Conservation (phyloP, 2,113 vertebrate genomes). For the Chloebia gouldiae region DNA sequence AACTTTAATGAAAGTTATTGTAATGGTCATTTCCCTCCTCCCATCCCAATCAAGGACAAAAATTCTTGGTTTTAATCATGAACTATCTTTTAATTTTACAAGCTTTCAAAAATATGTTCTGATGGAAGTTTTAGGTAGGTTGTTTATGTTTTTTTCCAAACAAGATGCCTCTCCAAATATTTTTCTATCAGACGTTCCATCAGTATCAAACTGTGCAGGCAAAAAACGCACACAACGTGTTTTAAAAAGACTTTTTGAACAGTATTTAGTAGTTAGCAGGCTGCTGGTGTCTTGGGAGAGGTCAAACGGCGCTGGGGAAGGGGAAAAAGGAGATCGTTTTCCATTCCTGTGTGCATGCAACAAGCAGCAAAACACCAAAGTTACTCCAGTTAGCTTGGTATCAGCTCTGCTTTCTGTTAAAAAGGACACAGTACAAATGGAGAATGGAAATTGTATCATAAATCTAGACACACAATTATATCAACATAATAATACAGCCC, state of each 20-base stretch:
- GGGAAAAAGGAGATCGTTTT: conserved; percentile 83
- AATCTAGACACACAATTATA: conserved; percentile 71
- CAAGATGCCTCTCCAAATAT: conserved; percentile 67
- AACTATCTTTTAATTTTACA: conserved; percentile 37
- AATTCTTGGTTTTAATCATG: neutral
- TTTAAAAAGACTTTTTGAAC: conserved; percentile 70
- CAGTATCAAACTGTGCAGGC: conserved; percentile 59
- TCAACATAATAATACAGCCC: conserved; percentile 63
- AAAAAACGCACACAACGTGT: conserved; percentile 52
- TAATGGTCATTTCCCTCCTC: conserved; percentile 14
- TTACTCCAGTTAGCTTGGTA: conserved; percentile 86
- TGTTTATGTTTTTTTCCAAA: neutral
- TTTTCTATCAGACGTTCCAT: conserved; percentile 56
- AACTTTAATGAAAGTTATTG: conserved; percentile 63
- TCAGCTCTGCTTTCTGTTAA: conserved; percentile 86
- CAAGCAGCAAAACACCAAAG: conserved; percentile 91
- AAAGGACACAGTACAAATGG: conserved; percentile 81
- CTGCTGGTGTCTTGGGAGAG: conserved; percentile 87
- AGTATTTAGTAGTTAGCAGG: conserved; percentile 85
- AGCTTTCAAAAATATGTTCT: conserved; percentile 51
- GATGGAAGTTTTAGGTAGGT: neutral
- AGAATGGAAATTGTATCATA: conserved; percentile 80
- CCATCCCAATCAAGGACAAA: conserved; percentile 46
- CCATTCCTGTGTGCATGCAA: conserved; percentile 97
- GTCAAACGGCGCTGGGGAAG: conserved; percentile 84